A percentile compares a stretch with the other conserved stretches of the same genome.
Conservation (phyloP, 1,140 invertebrate species). For the Brachionus paranguensis region DNA sequence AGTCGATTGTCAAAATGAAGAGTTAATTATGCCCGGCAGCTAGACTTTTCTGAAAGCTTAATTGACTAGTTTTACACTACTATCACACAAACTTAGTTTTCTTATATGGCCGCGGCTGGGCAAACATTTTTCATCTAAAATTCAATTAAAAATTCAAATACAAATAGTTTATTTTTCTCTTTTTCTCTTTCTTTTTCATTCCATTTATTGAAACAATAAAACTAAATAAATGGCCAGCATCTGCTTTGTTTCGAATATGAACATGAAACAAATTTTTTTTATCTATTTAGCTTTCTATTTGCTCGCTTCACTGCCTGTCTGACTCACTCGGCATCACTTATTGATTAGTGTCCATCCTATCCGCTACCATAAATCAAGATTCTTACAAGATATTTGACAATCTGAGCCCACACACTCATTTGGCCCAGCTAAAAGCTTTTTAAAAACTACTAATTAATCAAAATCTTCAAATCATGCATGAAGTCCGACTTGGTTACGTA, state of each 20-base stretch:
- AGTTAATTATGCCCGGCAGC: neutral
- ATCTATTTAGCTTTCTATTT: neutral
- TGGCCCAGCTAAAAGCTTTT: neutral
- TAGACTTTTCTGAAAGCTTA: neutral
- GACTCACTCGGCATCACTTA: neutral
- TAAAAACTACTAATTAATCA: neutral
- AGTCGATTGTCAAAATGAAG: neutral
- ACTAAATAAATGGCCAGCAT: neutral
- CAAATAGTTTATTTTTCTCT: neutral
- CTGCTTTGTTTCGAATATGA: neutral
- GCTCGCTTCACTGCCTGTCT: neutral
- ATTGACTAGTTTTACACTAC: neutral
- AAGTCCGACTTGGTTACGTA: neutral
- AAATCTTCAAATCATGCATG: neutral
- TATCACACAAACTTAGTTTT: neutral
- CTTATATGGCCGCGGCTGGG: neutral
- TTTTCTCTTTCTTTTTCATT: neutral
- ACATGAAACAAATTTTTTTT: neutral
- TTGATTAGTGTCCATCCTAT: neutral
- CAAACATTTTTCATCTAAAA: neutral
- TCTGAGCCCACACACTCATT: neutral
- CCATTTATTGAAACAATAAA: neutral
- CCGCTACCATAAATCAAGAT: neutral
- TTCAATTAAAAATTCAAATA: conserved; percentile 3
- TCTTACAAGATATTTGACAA: neutral